Percentiles rank a stretch among this genome's conserved stretches.
phyloP scores from a whole-genome alignment of 1,140 invertebrate species.

The Palaemon carinicauda region DNA sequence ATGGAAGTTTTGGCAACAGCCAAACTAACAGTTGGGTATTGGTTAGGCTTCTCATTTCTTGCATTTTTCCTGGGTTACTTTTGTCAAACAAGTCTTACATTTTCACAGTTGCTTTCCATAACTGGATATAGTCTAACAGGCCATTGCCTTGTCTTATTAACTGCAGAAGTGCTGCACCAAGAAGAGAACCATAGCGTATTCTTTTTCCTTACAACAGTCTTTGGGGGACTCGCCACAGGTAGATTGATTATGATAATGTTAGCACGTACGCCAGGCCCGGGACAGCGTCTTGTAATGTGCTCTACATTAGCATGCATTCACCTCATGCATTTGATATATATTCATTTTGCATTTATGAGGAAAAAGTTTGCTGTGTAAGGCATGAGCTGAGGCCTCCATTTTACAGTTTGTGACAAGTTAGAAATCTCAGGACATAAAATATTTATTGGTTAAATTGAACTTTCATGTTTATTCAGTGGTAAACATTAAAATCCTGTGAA shows the following conservation, averaged over 20 bases:
- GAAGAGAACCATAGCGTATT: conserved; percentile 26
- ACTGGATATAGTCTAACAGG: conserved; percentile 37
- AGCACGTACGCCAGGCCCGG: conserved; percentile 16
- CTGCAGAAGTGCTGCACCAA: conserved; percentile 39
- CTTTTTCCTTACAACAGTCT: conserved; percentile 36
- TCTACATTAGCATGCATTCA: conserved; percentile 33
- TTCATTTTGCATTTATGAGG: conserved; percentile 51
- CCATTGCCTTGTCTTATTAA: conserved; percentile 34
- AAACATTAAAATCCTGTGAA: too few relatives aligned
- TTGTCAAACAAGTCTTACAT: conserved; percentile 10
- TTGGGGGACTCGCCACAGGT: conserved; percentile 41
- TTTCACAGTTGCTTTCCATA: conserved; percentile 22
- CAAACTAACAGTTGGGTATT: conserved; percentile 29
- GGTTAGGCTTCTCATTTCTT: conserved; percentile 18
- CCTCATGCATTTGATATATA: conserved; percentile 47
- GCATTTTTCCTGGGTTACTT: conserved; percentile 25
- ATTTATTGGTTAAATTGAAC: too few relatives aligned
- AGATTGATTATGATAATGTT: conserved; percentile 16
- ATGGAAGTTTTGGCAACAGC: conserved; percentile 7
- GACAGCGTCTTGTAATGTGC: conserved; percentile 33
- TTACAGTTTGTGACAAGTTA: too few relatives aligned
- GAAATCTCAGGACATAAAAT: too few relatives aligned
- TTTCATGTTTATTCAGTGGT: too few relatives aligned
- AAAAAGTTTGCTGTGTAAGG: conserved; percentile 22
- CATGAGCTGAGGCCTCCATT: too few relatives aligned